Base-by-base conservation (phyloP, 2,113 vertebrate species). In the Cavia aperea region DNA sequence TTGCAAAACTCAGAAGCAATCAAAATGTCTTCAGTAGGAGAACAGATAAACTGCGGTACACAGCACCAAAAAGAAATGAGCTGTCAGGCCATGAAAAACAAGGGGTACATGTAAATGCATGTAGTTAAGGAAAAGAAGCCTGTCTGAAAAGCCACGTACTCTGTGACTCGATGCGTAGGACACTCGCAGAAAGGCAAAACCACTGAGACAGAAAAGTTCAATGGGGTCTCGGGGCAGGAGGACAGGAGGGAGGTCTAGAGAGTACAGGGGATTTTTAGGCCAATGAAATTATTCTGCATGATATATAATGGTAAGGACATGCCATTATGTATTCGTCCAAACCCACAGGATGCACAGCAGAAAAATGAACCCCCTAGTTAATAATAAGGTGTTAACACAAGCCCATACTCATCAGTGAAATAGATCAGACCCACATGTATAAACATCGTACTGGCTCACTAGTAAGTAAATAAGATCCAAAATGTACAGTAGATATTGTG, bases 241-340 rank as follows among this genome's bases (percentile, higher is more conserved):
- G 81, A 23, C 9, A 63, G 5, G 18, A 56, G 26, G 31, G 4
- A 75, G 14, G 56, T 4, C 23, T 84, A 39, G 16, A 43, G 31
- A 43, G 54, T 16, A 58, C 31, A 63, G 19, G 26, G 31, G 33
- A 87, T 51, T 94, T 77, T 78, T 56, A 73, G 16, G n/a, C 51
- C 39, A 73, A 19, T 60, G 29, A 81, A 81, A 85, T 87, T 60
- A 49, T 83, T 79, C 77, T n/a, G 13, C 70, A 46, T 10, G 11
- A 81, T 46, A 90, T 54, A 62, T 68, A 92, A 33, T 72, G 68
- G 14, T 79, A 18, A 63, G 72, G 73, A 89, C 18, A 83, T 51
- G 19, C 81, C 75, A 26, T 83, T 72, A 86, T n/a, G 65, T 23
- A 87, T 73, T 81, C 83, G 18, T 90, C 66, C 89, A 86, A 95